Percentiles rank a stretch among this genome's conserved stretches.
These are phyloP conservation scores for Lochmaea crataegi DNA, from an alignment of 2,888 invertebrate genomes.

Conservation along the genomic window DNA sequence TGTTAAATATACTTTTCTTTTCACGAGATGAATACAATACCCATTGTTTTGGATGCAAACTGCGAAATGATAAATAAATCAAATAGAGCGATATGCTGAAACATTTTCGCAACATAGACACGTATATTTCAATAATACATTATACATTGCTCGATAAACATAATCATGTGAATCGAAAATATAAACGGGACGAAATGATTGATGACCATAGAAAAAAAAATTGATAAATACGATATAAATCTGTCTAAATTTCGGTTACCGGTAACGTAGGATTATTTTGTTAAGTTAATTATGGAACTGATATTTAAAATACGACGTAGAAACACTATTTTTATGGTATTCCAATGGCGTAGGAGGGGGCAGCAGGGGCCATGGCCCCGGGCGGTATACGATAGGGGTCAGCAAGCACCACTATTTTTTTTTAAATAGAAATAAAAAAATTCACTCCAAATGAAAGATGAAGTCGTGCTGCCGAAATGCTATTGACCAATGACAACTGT, in stretches of 20 bases:
- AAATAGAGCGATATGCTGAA: neutral
- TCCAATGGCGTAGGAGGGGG: no score
- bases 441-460: no score
- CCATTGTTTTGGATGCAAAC: neutral
- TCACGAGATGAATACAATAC: neutral
- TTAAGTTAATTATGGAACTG: no score
- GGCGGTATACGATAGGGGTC: no score
- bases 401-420: no score
- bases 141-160: neutral
- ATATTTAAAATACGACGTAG: no score
- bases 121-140: neutral
- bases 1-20: neutral
- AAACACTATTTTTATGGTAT: no score
- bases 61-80: neutral
- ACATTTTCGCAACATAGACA: neutral
- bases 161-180: neutral
- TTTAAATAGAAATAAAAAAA: no score
- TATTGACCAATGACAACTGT: no score
- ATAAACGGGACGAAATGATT: neutral
- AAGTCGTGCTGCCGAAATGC: no score
- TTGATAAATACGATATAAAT: neutral
- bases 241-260: neutral
- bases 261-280: neutral
- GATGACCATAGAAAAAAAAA: neutral
- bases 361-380: no score